Evolutionary conservation across 1,140 invertebrate genomes (phyloP).

Genomic region (Zaprionus africanus): DNA sequence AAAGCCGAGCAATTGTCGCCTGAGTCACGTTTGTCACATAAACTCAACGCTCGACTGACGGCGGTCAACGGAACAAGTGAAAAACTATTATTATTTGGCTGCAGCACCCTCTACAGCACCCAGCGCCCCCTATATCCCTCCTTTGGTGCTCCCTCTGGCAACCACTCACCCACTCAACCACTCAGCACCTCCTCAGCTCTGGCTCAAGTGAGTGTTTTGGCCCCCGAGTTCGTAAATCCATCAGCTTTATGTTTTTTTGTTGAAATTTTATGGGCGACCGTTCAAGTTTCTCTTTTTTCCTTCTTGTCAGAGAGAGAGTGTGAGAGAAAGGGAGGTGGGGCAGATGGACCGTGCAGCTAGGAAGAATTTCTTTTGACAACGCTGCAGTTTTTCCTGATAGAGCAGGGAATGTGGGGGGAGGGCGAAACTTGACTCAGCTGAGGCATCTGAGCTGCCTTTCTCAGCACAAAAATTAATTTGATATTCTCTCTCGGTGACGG

Average conservation of each 20-base stretch:
- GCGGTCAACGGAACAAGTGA: conserved; percentile 80
- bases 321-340: not conserved
- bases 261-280: conserved; percentile 65
- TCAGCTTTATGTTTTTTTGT: conserved; percentile 73
- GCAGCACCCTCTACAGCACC: conserved; percentile 44
- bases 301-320: not conserved
- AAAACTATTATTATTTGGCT: conserved; percentile 82
- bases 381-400: conserved; percentile 46
- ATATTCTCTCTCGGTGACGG: conserved; percentile 35
- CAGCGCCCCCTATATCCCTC: conserved; percentile 17
- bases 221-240: conserved; percentile 72
- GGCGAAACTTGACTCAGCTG: conserved; percentile 19
- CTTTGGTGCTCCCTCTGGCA: conserved; percentile 7
- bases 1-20: conserved; percentile 79
- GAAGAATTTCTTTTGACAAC: conserved; percentile 46
- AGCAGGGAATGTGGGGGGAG: not conserved
- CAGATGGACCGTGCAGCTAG: not conserved
- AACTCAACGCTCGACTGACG: conserved; percentile 72
- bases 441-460: conserved; percentile 1
- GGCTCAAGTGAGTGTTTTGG: conserved; percentile 58
- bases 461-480: conserved; percentile 66
- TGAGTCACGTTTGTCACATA: conserved; percentile 81
- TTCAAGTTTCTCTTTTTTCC: conserved; percentile 40
- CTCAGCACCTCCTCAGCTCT: conserved; percentile 21
- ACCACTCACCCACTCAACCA: conserved; percentile 22